Base-by-base conservation (phyloP, 2,888 invertebrate species). In the Caenorhabditis zanzibari region DNA sequence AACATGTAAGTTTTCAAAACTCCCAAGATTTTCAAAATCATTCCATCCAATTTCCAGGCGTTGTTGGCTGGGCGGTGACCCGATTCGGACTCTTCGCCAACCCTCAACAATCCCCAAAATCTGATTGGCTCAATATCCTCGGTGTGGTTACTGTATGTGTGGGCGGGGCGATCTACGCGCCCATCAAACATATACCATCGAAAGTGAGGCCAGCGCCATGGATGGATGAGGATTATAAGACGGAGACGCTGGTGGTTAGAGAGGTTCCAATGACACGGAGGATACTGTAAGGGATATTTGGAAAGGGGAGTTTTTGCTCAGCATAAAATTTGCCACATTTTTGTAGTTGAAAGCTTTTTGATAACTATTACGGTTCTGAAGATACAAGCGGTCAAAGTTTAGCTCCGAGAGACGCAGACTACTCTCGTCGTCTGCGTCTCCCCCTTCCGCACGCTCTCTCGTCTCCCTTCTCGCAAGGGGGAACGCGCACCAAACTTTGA, bases 81-180 rank as follows among this genome's bases (percentile, higher is more conserved):
- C 82, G 88, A 10, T 89, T 89, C 72, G 88, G 88, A 3, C 84
- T 89, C 0, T 89, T 89, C 58, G 86, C 85, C 26, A 87, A 76
- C 24, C 85, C 86, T 14, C 84, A 72, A 59, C 81, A 77, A 63
- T 38, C 26, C 6, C 86, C 87, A 6, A 61, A 80, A 44, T 76
- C 75, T 26, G 82, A 87, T 38, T 71, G 84, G 61, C 61, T 88
- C 26, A 88, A 88, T 49, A 84, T 86, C 12, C 35, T 85, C n/a
- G 88, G 88, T 26, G 86, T 88, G 14, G 66, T 86, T 7, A 81
- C 82, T 16, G 83, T 88, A 10, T 87, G 87, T 69, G 44, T 88
- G 10, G 88, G 88, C 22, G 87, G 87, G 5, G 84, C 84, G 22
- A 68, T 85, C 14, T 87, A 85, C 44, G 87, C 85, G 1, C 85